Evolutionary conservation across 2,797 vertebrate species (phyloP), one percentile per base, ranked within the genome.

Genomic region (Dendrocincla fuliginosa): DNA sequence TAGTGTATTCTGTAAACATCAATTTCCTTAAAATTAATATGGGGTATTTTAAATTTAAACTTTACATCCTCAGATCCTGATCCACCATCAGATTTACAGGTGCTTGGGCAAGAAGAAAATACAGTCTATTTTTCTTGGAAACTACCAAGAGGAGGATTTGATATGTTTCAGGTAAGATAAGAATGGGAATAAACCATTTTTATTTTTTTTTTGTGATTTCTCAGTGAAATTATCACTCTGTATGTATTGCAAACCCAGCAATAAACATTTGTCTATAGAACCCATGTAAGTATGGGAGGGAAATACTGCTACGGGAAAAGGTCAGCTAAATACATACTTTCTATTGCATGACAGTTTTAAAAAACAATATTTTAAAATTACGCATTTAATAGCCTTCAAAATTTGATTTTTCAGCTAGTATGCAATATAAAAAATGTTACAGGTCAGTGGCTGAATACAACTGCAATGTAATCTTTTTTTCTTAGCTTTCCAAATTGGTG

Each of bases 71-170:
- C 94, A 99, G 98, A 97, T 89, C 98, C 98, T 89, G 98, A 97
- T 49, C 95, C 96, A 71, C 98, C 99, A 13, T 98, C 97, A 88
- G 97, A 98, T 90, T 93, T 99, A 57, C 86, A 97, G 77, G 97
- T 98, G 88, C 97, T 98, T 63, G 98, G 98, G 57, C 97, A 98
- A 86, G 97, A 98, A 79, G 98, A 98, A 90, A 98, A 97, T 33
- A 96, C 97, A 30, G 93, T 98, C 80, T 98, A 98, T 96, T 94
- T 99, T 83, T 98, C 98, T 85, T 99, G 99, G 99, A 98, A 97
- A 87, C 85, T 92, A 39, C 98, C 98, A 75, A 88, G 73, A 60
- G 98, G 98, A 87, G 96, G 96, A 81, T 98, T 98, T 96, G 97
- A 99, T 73, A 96, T 95, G 55, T 99, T 99, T 98, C 98, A 98